Base-by-base conservation (phyloP, 2,113 vertebrate genomes). In the Phrynosoma blainvillii region DNA sequence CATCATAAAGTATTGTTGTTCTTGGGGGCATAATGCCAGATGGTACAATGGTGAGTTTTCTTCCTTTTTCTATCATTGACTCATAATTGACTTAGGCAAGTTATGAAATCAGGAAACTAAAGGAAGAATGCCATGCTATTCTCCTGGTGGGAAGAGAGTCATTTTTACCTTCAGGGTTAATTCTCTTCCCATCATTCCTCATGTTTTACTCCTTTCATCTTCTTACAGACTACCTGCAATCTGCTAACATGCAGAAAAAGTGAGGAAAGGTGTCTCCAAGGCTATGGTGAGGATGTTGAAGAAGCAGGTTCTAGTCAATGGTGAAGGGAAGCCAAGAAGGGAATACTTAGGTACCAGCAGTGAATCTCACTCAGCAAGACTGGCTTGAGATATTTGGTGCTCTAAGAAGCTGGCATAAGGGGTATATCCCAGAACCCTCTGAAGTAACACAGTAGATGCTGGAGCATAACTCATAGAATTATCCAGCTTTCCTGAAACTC, bases 21-120 rank as follows among this genome's bases (percentile, higher is more conserved):
- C 8, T 10, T 70, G n/a, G 14, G 86, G 59, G 56, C 56, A 82
- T 76, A 88, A 59, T 11, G 40, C 27, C 40, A 76, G 40, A 74
- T 77, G 23, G 8, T 68, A 56, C 30, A 77, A 68, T 30, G 1
- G 32, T n/a, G 30, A 23, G 10, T 83, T 76, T 40, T 52, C 66
- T 83, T 76, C 71, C 79, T 88, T 78, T 21, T 83, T 68, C 81
- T 77, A 11, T 32, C 36, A 1, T 71, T 87, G 73, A 78, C 81
- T 88, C 62, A 78, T 68, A 77, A 14, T 21, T 65, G 77, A 40
- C 10, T 16, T 40, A 59, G 42, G 59, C n/a, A 70, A 77, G 6
- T 77, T 83, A 40, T 68, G 80, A 81, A 82, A 88, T 76, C 56
- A 83, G 73, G 47, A 88, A 88, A 36, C 40, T 27, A 52, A 77